Conservation (phyloP, 2,113 vertebrate genomes). For the Halichoeres trimaculatus region DNA sequence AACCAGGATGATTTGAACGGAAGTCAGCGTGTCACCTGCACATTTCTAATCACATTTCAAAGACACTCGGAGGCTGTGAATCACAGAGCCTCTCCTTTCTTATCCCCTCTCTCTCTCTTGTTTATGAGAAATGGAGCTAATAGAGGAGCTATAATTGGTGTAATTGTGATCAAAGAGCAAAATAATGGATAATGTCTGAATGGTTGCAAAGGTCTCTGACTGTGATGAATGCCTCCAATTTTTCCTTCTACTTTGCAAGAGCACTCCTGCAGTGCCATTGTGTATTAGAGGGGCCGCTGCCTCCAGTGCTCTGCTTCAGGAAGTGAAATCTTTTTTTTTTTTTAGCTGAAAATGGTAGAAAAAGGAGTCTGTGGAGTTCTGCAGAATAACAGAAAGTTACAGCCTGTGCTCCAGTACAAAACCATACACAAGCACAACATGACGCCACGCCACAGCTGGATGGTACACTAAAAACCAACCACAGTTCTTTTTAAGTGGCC, state of each 20-base stretch:
- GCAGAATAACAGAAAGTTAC: neutral
- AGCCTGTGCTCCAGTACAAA: fast-evolving
- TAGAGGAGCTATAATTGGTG: conserved; percentile 50
- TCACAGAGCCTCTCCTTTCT: conserved; percentile 29
- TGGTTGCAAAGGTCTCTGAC: conserved; percentile 55
- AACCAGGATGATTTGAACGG: conserved; percentile 13
- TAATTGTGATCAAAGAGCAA: conserved; percentile 64
- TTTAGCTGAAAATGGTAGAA: neutral
- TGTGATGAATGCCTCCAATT: conserved; percentile 54
- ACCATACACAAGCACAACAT: neutral
- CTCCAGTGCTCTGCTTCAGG: neutral
- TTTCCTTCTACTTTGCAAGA: conserved; percentile 32
- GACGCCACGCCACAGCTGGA: neutral
- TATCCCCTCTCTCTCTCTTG: conserved; percentile 39
- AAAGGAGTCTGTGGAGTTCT: neutral
- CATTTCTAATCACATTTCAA: conserved; percentile 52
- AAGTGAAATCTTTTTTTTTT: neutral
- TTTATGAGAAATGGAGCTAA: conserved; percentile 53
- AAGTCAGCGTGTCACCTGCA: conserved; percentile 47
- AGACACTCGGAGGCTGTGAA: conserved; percentile 32
- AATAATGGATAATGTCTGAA: conserved; percentile 56
- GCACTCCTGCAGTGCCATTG: conserved; percentile 18
- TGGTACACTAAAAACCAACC: neutral
- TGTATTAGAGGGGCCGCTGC: neutral
- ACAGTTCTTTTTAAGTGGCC: too few species aligned